Evolutionary conservation across 2,888 invertebrate genomes (phyloP), one percentile per base, ranked within the genome.

Genomic region (Drosophila tanythrix): DNA sequence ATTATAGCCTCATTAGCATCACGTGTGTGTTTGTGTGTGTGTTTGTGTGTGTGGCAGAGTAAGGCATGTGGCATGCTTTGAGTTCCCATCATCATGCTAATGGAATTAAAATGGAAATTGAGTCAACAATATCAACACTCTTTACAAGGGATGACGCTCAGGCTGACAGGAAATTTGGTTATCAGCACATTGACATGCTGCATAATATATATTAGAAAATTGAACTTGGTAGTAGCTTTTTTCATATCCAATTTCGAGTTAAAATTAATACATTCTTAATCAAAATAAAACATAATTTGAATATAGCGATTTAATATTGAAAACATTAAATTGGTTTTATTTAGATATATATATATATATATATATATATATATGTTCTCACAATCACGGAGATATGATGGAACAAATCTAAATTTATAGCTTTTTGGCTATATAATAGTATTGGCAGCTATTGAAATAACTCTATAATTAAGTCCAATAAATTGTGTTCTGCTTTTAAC

Each of bases 1-100:
- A 88, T 89, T 89, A 88, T 85, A 70, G 85, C 71, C 70, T 88
- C 80, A 89, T 84, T 89, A 84, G 79, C 84, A 89, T 87, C 57
- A 62, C 59, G 59, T 70, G 67, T 63, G 67, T 68, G 51, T 59
- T 63, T 25, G 13, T 35, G 59, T 70, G 67, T 63, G 67, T 68
- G 51, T 59, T 63, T 25, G 13, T 35, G 50, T 25, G 33, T 25
- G 15, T 15, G 25, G 15, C 68, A 51, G 51, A 50, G 61, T 68
- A 51, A 59, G 57, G 36, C 60, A 65, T 59, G 60, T 75, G 76
- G 77, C 74, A 70, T 48, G 69, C 81, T 84, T 69, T 70, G 70
- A 69, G 68, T 56, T 72, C 81, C 69, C 90, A 81, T 77, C 80
- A 74, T 74, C 74, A 84, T 80, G 78, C 74, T 89, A 89, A 86